phyloP scores from a whole-genome alignment of 2,797 vertebrate genomes.

The Rhyacichthys aspro region DNA sequence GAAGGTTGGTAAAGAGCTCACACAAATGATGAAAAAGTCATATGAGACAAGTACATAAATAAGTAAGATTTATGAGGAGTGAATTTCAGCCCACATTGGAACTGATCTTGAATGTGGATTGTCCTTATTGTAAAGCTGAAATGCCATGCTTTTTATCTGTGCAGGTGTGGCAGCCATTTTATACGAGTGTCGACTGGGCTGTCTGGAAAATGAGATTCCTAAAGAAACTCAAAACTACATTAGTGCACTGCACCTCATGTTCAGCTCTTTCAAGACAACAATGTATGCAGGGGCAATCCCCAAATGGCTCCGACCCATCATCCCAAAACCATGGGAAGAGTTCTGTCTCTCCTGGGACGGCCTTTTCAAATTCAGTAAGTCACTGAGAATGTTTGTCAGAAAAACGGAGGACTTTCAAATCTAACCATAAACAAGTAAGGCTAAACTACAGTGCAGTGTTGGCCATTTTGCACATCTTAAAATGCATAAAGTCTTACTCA shows the following conservation, averaged over 20 bases:
- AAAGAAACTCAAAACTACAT: conserved; percentile 89
- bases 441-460: too few relatives aligned
- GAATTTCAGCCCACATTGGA: too few relatives aligned
- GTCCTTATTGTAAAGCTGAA: background rate
- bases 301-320: conserved; percentile 89
- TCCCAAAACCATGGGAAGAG: conserved; percentile 93
- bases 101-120: background rate
- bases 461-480: too few relatives aligned
- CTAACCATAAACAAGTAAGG: background rate
- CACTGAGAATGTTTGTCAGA: conserved; percentile 4
- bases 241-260: conserved; percentile 90
- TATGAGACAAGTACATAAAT: too few relatives aligned
- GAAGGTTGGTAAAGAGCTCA: conserved; percentile 82
- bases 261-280: conserved; percentile 96
- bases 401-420: too few relatives aligned
- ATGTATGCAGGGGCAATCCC: conserved; percentile 96
- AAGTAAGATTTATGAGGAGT: too few relatives aligned
- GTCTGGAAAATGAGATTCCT: conserved; percentile 86
- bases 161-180: conserved; percentile 89
- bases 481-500: too few relatives aligned
- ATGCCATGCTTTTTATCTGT: background rate
- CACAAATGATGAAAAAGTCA: background rate
- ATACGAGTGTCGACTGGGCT: conserved; percentile 89
- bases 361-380: conserved; percentile 81
- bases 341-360: conserved; percentile 96